Evolutionary conservation across 2,797 vertebrate genomes (phyloP).

Genomic region (Chromis chromis): DNA sequence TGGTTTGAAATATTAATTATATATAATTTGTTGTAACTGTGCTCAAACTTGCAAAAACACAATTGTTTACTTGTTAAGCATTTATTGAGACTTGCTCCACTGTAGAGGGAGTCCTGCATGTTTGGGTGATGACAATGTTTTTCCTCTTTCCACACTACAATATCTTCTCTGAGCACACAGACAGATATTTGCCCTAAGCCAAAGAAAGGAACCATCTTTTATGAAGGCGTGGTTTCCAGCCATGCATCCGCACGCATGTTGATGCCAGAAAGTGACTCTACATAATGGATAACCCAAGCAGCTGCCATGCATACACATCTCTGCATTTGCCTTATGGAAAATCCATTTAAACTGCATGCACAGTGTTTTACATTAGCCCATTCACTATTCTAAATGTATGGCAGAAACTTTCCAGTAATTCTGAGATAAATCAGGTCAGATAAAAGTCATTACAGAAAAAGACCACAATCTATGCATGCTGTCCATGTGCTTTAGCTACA

Average conservation of each 20-base stretch:
- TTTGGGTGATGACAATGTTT: conserved; percentile 31
- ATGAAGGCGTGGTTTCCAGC: conserved; percentile 56
- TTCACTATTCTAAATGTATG: conserved; percentile 25
- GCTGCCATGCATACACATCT: conserved; percentile 49
- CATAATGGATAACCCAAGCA: conserved; percentile 53
- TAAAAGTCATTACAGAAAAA: conserved; percentile 18
- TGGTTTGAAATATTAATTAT: background rate
- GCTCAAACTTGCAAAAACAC: conserved; percentile 11
- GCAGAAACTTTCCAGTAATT: conserved; percentile 15
- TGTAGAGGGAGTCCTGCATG: conserved; percentile 22
- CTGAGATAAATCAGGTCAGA: conserved; percentile 32
- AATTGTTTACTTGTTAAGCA: background rate
- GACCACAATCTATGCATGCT: conserved; percentile 68
- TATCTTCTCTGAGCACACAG: conserved; percentile 58
- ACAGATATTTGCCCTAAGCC: conserved; percentile 60
- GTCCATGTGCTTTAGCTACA: conserved; percentile 63
- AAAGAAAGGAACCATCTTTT: conserved; percentile 40
- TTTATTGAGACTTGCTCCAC: background rate
- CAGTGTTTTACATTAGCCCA: conserved; percentile 32
- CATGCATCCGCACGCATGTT: conserved; percentile 69
- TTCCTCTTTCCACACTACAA: conserved; percentile 34
- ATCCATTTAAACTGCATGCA: conserved; percentile 67
- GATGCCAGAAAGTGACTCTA: conserved; percentile 72
- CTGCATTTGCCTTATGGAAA: conserved; percentile 61
- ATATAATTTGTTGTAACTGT: background rate